phyloP scores from a whole-genome alignment of 2,888 invertebrate genomes.

The Macaria notata region DNA sequence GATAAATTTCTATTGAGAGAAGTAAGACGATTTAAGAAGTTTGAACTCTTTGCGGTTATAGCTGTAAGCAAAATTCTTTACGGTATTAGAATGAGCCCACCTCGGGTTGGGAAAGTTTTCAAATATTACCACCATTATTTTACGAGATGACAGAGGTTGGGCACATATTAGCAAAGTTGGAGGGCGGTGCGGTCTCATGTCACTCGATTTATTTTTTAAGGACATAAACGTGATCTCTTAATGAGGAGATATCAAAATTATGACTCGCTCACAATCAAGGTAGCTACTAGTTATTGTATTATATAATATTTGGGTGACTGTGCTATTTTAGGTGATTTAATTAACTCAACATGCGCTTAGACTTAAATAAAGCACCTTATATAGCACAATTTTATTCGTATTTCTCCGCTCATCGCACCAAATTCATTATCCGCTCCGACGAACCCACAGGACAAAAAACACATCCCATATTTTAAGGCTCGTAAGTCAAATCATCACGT shows the following conservation, averaged over 20 bases:
- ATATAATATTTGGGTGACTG: no score
- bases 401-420: no score
- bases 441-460: conserved; percentile 13
- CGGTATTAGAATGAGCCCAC: conserved; percentile 65
- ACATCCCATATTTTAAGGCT: conserved; percentile 9
- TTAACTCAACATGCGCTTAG: no score
- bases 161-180: conserved; percentile 81
- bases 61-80: conserved; percentile 72
- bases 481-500: conserved; percentile 29
- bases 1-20: conserved; percentile 37
- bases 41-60: conserved; percentile 57
- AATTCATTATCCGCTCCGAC: no score
- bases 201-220: conserved; percentile 65
- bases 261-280: conserved; percentile 10
- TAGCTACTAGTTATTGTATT: background rate
- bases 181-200: conserved; percentile 56
- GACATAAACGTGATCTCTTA: conserved; percentile 35
- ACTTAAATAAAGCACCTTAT: no score
- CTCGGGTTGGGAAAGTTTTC: conserved; percentile 70
- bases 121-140: conserved; percentile 82
- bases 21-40: conserved; percentile 55
- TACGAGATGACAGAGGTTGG: conserved; percentile 78
- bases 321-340: no score
- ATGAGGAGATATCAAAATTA: conserved; percentile 22
- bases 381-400: no score